Conservation (phyloP, 92 coral and sea anemone genomes). For the Porites cylindrica region DNA sequence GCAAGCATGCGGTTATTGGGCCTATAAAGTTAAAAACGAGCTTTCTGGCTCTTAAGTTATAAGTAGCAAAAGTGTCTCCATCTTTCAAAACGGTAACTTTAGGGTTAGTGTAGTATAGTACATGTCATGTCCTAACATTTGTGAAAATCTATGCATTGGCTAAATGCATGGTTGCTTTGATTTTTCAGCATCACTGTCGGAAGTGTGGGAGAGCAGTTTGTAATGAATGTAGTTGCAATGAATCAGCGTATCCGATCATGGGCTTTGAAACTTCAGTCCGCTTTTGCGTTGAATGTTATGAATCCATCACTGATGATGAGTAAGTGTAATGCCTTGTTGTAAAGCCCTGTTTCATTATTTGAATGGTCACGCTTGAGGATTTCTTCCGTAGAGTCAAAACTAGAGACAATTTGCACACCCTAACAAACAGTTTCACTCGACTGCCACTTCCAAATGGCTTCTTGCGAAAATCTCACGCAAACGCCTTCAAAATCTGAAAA, state of each 20-base stretch:
- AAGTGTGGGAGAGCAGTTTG: constrained; percentile 98
- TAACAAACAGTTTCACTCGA: not conserved
- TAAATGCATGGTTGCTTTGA: not conserved
- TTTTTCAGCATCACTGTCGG: constrained; percentile 94
- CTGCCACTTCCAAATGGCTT: no score
- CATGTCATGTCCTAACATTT: not conserved
- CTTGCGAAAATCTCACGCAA: no score
- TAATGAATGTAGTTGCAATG: constrained; percentile 83
- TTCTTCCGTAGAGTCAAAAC: not conserved
- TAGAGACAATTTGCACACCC: not conserved
- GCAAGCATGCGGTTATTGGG: no score
- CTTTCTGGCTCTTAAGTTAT: no score
- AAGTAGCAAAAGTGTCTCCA: no score
- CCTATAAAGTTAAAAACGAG: no score
- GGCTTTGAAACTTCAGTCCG: constrained; percentile 96
- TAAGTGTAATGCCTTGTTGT: constrained; percentile 58
- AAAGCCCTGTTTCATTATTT: not conserved
- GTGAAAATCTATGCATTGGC: no score
- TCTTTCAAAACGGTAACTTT: no score
- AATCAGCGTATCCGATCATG: constrained; percentile 86
- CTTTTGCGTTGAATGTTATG: constrained; percentile 89
- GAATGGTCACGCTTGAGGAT: not conserved
- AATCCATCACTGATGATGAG: constrained; percentile 91
- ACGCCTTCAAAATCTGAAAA: no score
- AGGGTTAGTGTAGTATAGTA: not conserved